These are phyloP conservation scores for Turnix velox DNA, from an alignment of 2,113 vertebrate genomes.

Conservation along the genomic window DNA sequence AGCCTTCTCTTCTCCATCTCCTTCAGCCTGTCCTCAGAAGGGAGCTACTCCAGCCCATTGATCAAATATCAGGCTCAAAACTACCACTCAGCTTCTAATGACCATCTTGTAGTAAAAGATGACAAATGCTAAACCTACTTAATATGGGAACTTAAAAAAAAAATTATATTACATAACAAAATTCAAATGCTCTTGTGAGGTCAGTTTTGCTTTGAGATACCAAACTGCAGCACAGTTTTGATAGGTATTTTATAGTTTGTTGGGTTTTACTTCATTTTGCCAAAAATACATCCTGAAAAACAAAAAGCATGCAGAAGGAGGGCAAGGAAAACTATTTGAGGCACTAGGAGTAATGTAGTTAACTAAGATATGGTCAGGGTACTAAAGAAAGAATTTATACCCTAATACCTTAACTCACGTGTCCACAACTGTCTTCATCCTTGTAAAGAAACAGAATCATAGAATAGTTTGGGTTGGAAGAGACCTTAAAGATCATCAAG, in stretches of 20 bases:
- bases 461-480: no score
- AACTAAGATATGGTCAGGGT: no score
- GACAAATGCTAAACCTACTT: neutral
- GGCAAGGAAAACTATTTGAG: neutral
- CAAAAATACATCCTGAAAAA: neutral
- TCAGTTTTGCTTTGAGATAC: neutral
- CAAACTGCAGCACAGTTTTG: neutral
- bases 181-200: accelerated
- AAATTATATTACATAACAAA: neutral
- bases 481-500: no score
- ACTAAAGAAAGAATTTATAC: no score
- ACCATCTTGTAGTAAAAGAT: neutral
- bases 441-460: neutral
- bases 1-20: no score
- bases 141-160: neutral
- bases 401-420: neutral
- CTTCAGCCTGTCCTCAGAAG: no score
- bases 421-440: neutral
- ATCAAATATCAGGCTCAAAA: neutral
- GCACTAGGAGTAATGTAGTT: neutral
- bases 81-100: accelerated
- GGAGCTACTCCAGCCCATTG: no score
- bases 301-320: neutral
- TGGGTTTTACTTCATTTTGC: no score
- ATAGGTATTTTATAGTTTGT: neutral